Conservation (phyloP, 1,140 invertebrate species). For the Sipha flava region DNA sequence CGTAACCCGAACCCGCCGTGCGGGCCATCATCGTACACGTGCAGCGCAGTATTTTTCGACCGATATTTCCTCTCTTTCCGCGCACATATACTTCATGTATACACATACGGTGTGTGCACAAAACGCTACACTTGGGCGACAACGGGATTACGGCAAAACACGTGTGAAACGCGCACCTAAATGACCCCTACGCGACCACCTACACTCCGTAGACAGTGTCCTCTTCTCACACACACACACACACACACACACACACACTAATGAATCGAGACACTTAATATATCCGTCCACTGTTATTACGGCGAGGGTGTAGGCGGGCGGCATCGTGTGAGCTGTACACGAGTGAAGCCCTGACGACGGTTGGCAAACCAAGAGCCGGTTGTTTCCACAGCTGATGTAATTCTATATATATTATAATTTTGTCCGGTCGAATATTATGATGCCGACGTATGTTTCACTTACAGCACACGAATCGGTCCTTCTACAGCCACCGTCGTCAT, state of each 20-base stretch:
- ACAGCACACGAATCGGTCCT: too few species aligned
- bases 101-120: background rate
- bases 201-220: background rate
- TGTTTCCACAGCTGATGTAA: too few species aligned
- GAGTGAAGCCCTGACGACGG: too few species aligned
- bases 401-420: too few species aligned
- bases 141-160: too few species aligned
- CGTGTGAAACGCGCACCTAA: background rate
- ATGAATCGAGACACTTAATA: background rate
- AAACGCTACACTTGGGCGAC: background rate
- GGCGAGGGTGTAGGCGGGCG: too few species aligned
- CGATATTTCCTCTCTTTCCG: background rate
- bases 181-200: background rate
- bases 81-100: background rate
- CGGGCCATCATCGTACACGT: background rate
- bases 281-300: background rate
- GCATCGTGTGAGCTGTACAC: background rate
- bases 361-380: too few species aligned
- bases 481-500: too few species aligned
- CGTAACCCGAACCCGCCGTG: background rate
- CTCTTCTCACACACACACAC: too few species aligned
- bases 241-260: background rate
- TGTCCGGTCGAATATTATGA: too few species aligned
- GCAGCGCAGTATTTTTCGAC: background rate
- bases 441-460: too few species aligned